These are phyloP conservation scores for Andrena dorsata DNA, from an alignment of 2,888 invertebrate genomes.

Conservation along the genomic window DNA sequence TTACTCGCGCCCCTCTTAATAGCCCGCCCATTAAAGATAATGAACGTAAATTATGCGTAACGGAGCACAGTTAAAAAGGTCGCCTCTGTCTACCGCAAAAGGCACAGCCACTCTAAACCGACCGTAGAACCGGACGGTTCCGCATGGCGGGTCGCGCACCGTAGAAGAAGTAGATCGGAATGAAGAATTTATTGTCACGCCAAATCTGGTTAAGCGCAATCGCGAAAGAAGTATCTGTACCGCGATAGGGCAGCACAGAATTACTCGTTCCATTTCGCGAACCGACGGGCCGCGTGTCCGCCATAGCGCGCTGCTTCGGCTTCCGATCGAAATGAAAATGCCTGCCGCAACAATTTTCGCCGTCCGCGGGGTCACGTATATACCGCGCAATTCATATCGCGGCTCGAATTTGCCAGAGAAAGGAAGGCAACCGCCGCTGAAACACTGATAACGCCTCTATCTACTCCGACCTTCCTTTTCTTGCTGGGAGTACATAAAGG, in stretches of 20 bases:
- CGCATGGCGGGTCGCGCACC: slow-evolving; percentile 35
- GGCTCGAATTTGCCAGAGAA: not conserved
- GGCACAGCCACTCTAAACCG: slow-evolving; percentile 64
- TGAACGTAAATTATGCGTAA: slow-evolving; percentile 77
- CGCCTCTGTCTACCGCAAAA: slow-evolving; percentile 64
- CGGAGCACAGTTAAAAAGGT: slow-evolving; percentile 76
- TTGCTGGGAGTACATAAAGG: slow-evolving; percentile 4
- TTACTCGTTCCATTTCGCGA: not conserved
- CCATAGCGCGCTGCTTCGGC: too few relatives aligned
- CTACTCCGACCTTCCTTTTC: not conserved
- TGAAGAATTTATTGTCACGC: slow-evolving; percentile 54
- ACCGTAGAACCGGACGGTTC: slow-evolving; percentile 53
- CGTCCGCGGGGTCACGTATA: too few relatives aligned
- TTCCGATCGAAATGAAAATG: not conserved
- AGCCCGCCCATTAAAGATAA: slow-evolving; percentile 77
- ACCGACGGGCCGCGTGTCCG: not conserved
- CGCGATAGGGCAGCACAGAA: too few relatives aligned
- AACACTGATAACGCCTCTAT: slow-evolving; percentile 23
- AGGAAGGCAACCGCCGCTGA: not conserved
- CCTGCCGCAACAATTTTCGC: not conserved
- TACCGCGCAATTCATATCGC: not conserved
- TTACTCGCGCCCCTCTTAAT: slow-evolving; percentile 75
- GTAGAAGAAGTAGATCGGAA: slow-evolving; percentile 47
- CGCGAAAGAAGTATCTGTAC: not conserved
- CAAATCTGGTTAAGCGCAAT: slow-evolving; percentile 3